Evolutionary conservation across 2,797 vertebrate genomes (phyloP), one percentile per base, ranked within the genome.

Genomic region (Pygocentrus nattereri): DNA sequence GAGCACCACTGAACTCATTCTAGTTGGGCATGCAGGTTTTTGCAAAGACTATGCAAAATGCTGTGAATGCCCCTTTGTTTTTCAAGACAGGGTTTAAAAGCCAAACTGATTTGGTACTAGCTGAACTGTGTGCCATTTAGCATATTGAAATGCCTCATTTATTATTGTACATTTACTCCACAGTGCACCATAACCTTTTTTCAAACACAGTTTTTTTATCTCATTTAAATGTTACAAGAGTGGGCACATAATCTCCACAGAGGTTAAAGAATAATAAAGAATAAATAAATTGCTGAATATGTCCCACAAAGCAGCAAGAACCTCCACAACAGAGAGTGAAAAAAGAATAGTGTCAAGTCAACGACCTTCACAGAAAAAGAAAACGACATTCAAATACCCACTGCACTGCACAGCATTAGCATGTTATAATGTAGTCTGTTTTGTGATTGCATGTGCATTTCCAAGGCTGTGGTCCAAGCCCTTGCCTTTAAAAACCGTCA

Each of bases 1-100:
- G 34, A 25, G 64, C 79, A 71, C 38, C 67, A 59, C 50, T 75
- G 49, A 34, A 15, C 58, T 44, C 34, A 23, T 25, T 62, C 25
- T 62, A 10, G 25, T 30, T 16, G 16, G 27, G 5, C 59, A 16
- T 62, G 25, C n/a, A n/a, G n/a, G n/a, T n/a, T n/a, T n/a, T n/a
- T n/a, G n/a, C n/a, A n/a, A n/a, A n/a, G n/a, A n/a, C n/a, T n/a
- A n/a, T n/a, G n/a, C n/a, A n/a, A n/a, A n/a, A n/a, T n/a, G n/a
- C n/a, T n/a, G n/a, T n/a, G 13, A 23, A 19, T 15, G 21, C 10
- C 10, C 21, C 21, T 8, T 58, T 23, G n/a, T n/a, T 19, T n/a
- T 58, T 58, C 54, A 58, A n/a, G 54, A 23, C n/a, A n/a, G 23
- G 23, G 11, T 15, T 15, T 15, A 52, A 38, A 38, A 52, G 50